Evolutionary conservation across 2,888 invertebrate species (phyloP).

Genomic region (Heteromurus nitidus): DNA sequence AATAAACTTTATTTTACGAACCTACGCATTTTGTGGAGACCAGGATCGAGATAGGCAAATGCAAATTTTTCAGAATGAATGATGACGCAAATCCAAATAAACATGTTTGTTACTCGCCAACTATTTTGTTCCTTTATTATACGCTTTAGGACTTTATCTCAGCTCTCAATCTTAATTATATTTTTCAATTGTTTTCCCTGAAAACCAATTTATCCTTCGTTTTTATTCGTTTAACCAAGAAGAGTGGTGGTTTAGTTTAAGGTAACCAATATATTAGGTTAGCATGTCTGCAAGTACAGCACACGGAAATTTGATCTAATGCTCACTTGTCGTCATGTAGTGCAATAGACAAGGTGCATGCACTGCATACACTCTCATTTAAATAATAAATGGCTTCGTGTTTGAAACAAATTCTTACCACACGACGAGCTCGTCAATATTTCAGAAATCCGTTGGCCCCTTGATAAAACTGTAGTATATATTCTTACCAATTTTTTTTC

Average conservation of each 20-base stretch:
- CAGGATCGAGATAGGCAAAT: neutral
- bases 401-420: constrained; percentile 55
- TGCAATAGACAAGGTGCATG: constrained; percentile 9
- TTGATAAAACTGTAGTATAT: neutral
- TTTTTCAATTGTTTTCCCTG: constrained; percentile 63
- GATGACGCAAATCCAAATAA: constrained; percentile 52
- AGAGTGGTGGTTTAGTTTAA: neutral
- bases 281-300: neutral
- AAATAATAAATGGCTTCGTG: constrained; percentile 45
- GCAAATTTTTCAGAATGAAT: constrained; percentile 36
- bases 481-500: constrained; percentile 12
- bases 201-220: constrained; percentile 53
- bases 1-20: neutral
- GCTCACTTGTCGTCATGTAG: constrained; percentile 63
- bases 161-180: constrained; percentile 65
- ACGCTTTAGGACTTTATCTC: constrained; percentile 41
- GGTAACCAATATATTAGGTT: no score
- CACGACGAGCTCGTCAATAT: neutral
- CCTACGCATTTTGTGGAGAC: neutral
- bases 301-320: constrained; percentile 64
- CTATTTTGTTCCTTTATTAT: constrained; percentile 63
- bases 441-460: neutral
- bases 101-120: constrained; percentile 44
- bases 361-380: neutral
- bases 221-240: constrained; percentile 28